A percentile compares a stretch with the other conserved stretches of the same genome.
These are phyloP conservation scores for Pyralis farinalis DNA, from an alignment of 2,888 invertebrate species.

Conservation along the genomic window DNA sequence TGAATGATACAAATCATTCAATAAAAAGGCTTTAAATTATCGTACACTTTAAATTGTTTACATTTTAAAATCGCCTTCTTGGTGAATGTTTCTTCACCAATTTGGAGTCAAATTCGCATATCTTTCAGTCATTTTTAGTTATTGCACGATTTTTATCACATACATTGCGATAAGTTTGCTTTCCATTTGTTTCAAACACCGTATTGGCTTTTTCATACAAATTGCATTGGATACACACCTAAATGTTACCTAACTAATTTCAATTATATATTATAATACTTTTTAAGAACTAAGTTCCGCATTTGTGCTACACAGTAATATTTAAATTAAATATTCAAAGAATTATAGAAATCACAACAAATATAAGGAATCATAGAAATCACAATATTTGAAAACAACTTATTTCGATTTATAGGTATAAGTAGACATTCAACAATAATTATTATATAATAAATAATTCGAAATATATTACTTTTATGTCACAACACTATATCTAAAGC, in stretches of 20 bases:
- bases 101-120: background rate
- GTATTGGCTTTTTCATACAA: background rate
- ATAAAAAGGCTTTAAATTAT: no score
- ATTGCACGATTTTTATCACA: no score
- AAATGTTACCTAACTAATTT: no score
- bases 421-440: constrained; percentile 3
- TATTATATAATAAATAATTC: constrained; percentile 2
- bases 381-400: constrained; percentile 3
- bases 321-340: constrained; percentile 1
- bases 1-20: no score
- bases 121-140: no score
- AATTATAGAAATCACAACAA: background rate
- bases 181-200: no score
- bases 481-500: constrained; percentile 2
- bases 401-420: background rate
- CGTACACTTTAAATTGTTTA: no score
- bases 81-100: no score
- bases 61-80: background rate
- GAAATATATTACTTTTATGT: constrained; percentile 6
- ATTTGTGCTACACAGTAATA: constrained; percentile 15
- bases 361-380: constrained; percentile 3
- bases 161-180: no score
- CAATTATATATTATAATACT: constrained; percentile 1
- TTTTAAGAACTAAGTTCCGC: constrained; percentile 16
- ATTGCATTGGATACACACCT: background rate